Evolutionary conservation across 2,888 invertebrate species (phyloP).

Genomic region (Nesidiocoris tenuis): DNA sequence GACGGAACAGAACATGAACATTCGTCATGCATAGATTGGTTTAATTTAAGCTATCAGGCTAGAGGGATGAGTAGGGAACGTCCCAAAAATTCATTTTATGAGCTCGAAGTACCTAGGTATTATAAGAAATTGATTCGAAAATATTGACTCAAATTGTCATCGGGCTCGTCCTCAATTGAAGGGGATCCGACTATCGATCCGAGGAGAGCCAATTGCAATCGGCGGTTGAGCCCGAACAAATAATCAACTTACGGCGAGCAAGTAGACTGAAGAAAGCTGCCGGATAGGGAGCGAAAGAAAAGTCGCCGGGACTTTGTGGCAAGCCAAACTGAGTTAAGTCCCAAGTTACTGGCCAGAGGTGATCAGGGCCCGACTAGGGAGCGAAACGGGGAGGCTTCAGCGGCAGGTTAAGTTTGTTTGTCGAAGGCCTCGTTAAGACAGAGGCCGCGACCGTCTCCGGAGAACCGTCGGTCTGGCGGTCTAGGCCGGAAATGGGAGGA

Average conservation of each 20-base stretch:
- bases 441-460: neutral
- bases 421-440: constrained; percentile 24
- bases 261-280: constrained; percentile 1
- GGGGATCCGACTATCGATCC: too few species aligned
- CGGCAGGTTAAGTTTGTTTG: constrained; percentile 27
- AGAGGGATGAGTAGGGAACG: too few species aligned
- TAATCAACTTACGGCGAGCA: constrained; percentile 22
- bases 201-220: neutral
- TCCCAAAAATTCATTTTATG: too few species aligned
- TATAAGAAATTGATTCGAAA: too few species aligned
- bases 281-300: constrained; percentile 16
- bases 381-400: neutral
- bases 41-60: too few species aligned
- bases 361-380: constrained; percentile 5
- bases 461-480: neutral
- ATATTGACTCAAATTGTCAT: too few species aligned
- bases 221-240: constrained; percentile 20
- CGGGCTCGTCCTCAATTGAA: too few species aligned
- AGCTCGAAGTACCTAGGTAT: too few species aligned
- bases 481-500: neutral
- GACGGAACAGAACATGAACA: too few species aligned
- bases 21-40: too few species aligned
- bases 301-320: constrained; percentile 25
- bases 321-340: constrained; percentile 30
- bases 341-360: constrained; percentile 21